Evolutionary conservation across 2,797 vertebrate species (phyloP), one percentile per base, ranked within the genome.

Genomic region (Discoglossus pictus): DNA sequence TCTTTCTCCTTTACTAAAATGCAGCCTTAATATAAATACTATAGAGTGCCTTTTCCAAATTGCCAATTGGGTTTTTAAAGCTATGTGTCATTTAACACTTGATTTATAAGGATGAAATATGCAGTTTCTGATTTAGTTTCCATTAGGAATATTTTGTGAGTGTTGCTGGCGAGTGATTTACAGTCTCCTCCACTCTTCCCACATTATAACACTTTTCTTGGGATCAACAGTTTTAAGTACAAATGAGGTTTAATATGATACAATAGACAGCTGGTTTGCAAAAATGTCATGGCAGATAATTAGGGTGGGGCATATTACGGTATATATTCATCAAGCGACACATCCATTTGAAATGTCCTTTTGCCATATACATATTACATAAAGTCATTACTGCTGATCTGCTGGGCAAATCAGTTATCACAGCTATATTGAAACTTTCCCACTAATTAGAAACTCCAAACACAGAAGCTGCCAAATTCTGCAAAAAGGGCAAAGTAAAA

Each of bases 321-420:
- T 27, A 12, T 23, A 42, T 24, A 2, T 59, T 59, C 27, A 36
- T 35, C 31, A 59, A 16, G 40, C 48, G 46, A 38, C 36, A 58
- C 53, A 50, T 58, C 58, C 38, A 42, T 13, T 21, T 40, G 4
- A 58, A 44, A 58, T 31, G 43, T 48, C 25, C 36, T 63, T 63
- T 31, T 54, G 25, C 62, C 46, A 17, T 4, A 65, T 60, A 9
- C 64, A 58, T n/a, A 50, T 59, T 58, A 50, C 21, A 56, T 15
- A 58, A 58, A 56, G 53, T 50, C 46, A 58, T 40, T 59, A 50
- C 6, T 8, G 48, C 20, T 50, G 44, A 58, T 59, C 64, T 50
- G 46, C 54, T 42, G 54, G 51, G 59, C 50, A 65, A 65, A 65
- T 65, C 16, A 20, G 51, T 46, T 65, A 53, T 54, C 39, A 54